Percentiles rank a stretch among this genome's conserved stretches.
These are phyloP conservation scores for Yponomeuta cagnagella DNA, from an alignment of 2,888 invertebrate species.

Conservation along the genomic window DNA sequence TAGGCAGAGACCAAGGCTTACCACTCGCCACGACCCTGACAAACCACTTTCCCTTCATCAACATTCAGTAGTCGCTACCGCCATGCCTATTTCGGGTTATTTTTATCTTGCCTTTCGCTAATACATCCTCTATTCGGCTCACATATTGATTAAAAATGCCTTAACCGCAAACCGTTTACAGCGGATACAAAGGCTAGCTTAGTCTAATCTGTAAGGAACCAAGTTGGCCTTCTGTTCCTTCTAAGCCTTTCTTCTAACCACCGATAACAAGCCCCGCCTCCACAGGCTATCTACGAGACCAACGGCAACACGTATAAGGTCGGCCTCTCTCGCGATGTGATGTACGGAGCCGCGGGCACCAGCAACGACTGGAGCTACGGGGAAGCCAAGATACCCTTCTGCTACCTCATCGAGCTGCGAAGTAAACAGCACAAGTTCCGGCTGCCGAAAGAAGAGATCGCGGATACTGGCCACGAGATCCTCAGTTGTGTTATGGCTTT, in stretches of 20 bases:
- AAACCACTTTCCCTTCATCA: too few species aligned
- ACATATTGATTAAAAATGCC: too few species aligned
- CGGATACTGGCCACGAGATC: slow-evolving; percentile 39
- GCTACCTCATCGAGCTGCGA: slow-evolving; percentile 59
- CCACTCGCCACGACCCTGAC: too few species aligned
- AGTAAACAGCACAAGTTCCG: slow-evolving; percentile 55
- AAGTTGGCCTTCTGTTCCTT: background rate
- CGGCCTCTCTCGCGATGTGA: slow-evolving; percentile 59
- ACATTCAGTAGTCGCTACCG: too few species aligned
- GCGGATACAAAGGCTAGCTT: too few species aligned
- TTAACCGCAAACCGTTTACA: too few species aligned
- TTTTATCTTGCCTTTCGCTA: too few species aligned
- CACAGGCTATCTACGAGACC: slow-evolving; percentile 52
- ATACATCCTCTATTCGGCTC: too few species aligned
- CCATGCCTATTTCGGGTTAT: too few species aligned
- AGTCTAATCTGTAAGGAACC: too few species aligned
- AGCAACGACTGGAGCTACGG: slow-evolving; percentile 61
- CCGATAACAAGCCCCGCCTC: background rate
- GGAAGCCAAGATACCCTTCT: slow-evolving; percentile 52
- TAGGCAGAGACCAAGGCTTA: too few species aligned
- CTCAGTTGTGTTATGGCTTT: slow-evolving; percentile 38
- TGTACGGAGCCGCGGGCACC: slow-evolving; percentile 60
- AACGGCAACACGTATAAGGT: slow-evolving; percentile 59
- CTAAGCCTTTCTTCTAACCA: background rate
- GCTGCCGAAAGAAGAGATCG: slow-evolving; percentile 54